phyloP scores from a whole-genome alignment of 2,797 vertebrate genomes.

The Tolypeutes matacus region DNA sequence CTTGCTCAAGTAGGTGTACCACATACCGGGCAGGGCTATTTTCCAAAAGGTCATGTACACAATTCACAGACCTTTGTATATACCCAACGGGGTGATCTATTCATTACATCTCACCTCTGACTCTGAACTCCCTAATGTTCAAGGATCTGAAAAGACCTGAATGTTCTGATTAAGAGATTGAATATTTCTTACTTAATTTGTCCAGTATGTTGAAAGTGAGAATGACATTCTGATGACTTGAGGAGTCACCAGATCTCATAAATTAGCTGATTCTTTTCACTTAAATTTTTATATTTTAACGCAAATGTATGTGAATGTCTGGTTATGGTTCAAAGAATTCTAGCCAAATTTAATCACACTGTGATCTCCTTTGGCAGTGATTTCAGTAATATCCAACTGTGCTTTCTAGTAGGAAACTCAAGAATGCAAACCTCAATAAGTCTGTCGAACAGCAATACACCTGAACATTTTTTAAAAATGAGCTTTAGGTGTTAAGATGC shows the following conservation, averaged over 20 bases:
- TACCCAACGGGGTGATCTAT: neutral
- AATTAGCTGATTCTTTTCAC: slow-evolving; percentile 44
- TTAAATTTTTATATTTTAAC: slow-evolving; percentile 50
- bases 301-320: slow-evolving; percentile 34
- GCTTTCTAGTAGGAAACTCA: slow-evolving; percentile 14
- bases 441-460: neutral
- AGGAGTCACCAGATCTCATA: slow-evolving; percentile 28
- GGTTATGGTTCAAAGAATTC: slow-evolving; percentile 43
- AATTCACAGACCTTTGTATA: slow-evolving; percentile 40
- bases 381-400: neutral
- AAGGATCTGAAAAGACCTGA: slow-evolving; percentile 62
- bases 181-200: slow-evolving; percentile 50
- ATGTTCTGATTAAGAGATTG: slow-evolving; percentile 57
- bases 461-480: neutral
- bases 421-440: neutral
- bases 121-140: slow-evolving; percentile 65
- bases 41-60: slow-evolving; percentile 42
- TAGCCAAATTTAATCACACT: slow-evolving; percentile 49
- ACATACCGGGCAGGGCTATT: slow-evolving; percentile 28
- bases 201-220: slow-evolving; percentile 32
- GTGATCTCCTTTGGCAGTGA: slow-evolving; percentile 41
- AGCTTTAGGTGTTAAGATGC: slow-evolving; percentile 7
- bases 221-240: neutral
- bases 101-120: slow-evolving; percentile 52
- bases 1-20: slow-evolving; percentile 73